Evolutionary conservation across 92 coral and sea anemone species (phyloP), one percentile per base, ranked within the genome.

Genomic region (Actinostola sp.): DNA sequence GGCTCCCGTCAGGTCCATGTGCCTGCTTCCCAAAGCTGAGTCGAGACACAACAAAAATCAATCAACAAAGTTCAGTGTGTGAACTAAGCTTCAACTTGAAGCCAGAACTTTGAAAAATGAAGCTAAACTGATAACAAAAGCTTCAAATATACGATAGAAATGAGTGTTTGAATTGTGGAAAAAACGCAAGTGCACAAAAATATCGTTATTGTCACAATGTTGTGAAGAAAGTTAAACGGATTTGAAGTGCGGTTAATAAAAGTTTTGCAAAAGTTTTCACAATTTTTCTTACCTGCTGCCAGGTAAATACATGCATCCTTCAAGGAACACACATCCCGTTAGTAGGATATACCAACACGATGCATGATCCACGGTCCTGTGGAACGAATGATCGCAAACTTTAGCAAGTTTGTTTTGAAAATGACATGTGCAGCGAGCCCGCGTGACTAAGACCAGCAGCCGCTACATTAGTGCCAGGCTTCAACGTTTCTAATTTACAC

Each of bases 281-380:
- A 35, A 43, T 24, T 8, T 24, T 63, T 33, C 70, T 42, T 79
- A 95, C 99, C 99, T 95, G 90, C 99, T 95, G 60, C 99, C 99
- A 15, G 99, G 99, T n/a, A 95, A 73, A 74, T 87, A 95, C 99
- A 95, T 95, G 79, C 93, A 91, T 28, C 97, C 93, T 43, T 95
- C 99, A 43, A 95, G 82, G 67, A 91, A 95, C 26, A 95, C 99
- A 54, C 97, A 95, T 19, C 99, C 99, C 75, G 92, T 88, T 50
- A 95, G 57, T 81, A 95, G 57, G 19, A 95, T 88, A 58, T 95
- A 95, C 99, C 99, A 95, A 77, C 99, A 95, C 2, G 72, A 52
- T 19, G 99, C 94, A 55, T 70, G 67, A 69, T 95, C 97, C 61
- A 88, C 85, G 51, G 86, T 86, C 70, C 99, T 95, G 36, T 27